Evolutionary conservation across 2,797 vertebrate species (phyloP).

Genomic region (Phrynocephalus guinanensis): DNA sequence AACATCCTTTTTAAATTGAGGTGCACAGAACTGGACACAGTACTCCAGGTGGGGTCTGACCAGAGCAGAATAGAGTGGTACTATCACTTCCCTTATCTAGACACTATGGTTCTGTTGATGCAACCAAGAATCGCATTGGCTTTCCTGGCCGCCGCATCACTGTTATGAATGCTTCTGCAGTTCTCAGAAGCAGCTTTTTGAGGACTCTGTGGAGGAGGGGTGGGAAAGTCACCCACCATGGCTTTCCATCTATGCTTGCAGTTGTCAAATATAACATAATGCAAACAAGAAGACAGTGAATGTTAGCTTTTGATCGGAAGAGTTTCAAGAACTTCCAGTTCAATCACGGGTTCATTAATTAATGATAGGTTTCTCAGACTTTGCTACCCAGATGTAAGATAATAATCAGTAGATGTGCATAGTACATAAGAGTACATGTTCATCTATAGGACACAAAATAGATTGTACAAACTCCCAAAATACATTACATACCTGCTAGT

Average conservation of each 20-base stretch:
- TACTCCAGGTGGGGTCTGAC: too few relatives aligned
- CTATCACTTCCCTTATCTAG: too few relatives aligned
- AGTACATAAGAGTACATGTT: background rate
- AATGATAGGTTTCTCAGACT: background rate
- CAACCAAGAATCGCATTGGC: too few relatives aligned
- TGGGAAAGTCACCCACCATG: background rate
- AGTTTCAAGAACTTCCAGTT: background rate
- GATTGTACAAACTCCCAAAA: background rate
- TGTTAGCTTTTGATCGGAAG: background rate
- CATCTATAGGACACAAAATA: background rate
- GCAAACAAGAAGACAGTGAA: background rate
- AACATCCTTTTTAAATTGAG: too few relatives aligned
- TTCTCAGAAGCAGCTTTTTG: background rate
- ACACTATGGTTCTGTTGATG: too few relatives aligned
- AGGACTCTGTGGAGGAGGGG: background rate
- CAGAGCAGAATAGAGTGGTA: too few relatives aligned
- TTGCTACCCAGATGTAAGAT: background rate
- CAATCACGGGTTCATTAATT: background rate
- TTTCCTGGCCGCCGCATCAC: too few relatives aligned
- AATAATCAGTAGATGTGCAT: background rate
- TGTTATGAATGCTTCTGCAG: background rate
- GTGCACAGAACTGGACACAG: too few relatives aligned
- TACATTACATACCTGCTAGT: conserved; percentile 85
- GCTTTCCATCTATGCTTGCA: background rate
- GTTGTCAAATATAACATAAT: background rate